Evolutionary conservation across 1,140 invertebrate species (phyloP).

Genomic region (Drosophila virilis): DNA sequence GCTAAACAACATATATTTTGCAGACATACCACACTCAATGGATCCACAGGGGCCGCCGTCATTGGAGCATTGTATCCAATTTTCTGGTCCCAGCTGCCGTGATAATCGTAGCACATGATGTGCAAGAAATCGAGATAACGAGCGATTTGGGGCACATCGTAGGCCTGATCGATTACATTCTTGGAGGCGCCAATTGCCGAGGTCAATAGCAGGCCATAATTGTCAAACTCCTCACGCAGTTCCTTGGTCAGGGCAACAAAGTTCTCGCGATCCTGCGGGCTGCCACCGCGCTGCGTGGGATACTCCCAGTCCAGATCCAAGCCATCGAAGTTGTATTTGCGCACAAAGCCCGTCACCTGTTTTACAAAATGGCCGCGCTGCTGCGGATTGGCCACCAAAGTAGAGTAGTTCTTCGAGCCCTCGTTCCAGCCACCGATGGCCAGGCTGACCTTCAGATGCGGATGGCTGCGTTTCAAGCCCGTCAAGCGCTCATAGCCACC

Average conservation of each 20-base stretch:
- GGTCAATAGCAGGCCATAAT: conserved; percentile 88
- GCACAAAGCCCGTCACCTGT: conserved; percentile 74
- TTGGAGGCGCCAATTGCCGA: conserved; percentile 91
- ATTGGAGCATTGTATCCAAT: conserved; percentile 91
- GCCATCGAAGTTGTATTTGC: conserved; percentile 90
- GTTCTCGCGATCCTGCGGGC: conserved; percentile 90
- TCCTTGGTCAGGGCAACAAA: conserved; percentile 91
- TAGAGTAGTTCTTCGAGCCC: conserved; percentile 92
- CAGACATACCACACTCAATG: conserved; percentile 87
- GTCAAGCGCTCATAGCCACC: conserved; percentile 90
- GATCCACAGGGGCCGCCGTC: conserved; percentile 84
- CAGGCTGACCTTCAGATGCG: conserved; percentile 89
- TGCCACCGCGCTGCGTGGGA: conserved; percentile 90
- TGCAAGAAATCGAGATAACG: conserved; percentile 92
- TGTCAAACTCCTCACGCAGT: conserved; percentile 87
- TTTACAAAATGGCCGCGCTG: conserved; percentile 87
- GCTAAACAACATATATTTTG: no score
- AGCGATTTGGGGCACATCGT: conserved; percentile 90
- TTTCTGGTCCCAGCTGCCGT: conserved; percentile 91
- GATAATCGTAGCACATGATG: conserved; percentile 96
- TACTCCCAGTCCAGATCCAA: conserved; percentile 93
- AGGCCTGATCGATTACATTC: conserved; percentile 89
- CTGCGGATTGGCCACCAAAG: conserved; percentile 87
- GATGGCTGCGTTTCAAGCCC: conserved; percentile 88
- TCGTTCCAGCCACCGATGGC: conserved; percentile 96